Evolutionary conservation across 2,113 vertebrate species (phyloP).

Genomic region (Tilapia sparmanii): DNA sequence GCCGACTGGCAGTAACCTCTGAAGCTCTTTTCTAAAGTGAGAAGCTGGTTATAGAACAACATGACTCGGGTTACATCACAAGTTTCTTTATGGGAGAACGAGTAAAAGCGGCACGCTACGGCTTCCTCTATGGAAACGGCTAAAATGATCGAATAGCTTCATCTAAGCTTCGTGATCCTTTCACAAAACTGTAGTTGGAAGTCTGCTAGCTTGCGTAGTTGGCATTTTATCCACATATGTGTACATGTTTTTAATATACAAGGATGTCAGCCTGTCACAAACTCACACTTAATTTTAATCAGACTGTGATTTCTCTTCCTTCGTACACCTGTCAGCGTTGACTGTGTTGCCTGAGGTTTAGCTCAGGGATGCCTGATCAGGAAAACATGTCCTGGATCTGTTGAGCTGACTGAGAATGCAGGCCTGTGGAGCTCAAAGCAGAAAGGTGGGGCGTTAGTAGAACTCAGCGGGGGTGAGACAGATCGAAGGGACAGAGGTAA

Average conservation of each 20-base stretch:
- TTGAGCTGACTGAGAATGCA: background rate
- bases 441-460: conserved; percentile 13
- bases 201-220: background rate
- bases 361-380: background rate
- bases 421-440: conserved; percentile 22
- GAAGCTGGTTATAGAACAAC: background rate
- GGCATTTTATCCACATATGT: background rate
- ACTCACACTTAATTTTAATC: background rate
- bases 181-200: background rate
- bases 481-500: conserved; percentile 24
- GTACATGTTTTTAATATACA: background rate
- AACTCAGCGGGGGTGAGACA: conserved; percentile 12
- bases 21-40: background rate
- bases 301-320: background rate
- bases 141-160: background rate
- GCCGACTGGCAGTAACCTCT: background rate
- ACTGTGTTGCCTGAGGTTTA: background rate
- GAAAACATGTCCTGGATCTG: background rate
- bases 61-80: background rate
- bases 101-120: background rate
- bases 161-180: background rate
- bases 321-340: background rate
- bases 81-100: background rate
- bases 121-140: background rate
- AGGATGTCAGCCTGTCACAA: background rate